A percentile compares a stretch with the other conserved stretches of the same genome.
Conservation (phyloP, 2,888 invertebrate species). For the Aphodius granarius region DNA sequence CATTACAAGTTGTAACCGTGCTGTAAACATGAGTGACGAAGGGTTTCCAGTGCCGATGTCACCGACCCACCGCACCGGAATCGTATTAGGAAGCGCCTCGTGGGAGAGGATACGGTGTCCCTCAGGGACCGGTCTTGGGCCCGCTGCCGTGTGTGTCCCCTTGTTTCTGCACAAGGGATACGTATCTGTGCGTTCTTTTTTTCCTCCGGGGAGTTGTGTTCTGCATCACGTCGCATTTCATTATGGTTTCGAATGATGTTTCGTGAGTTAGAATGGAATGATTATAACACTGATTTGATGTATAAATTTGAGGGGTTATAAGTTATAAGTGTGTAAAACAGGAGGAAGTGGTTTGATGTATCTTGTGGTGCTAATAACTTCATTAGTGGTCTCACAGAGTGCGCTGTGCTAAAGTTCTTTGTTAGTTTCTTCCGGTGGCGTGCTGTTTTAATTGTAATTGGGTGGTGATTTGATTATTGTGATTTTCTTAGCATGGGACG, state of each 20-base stretch:
- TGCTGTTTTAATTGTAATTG: background rate
- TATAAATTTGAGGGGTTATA: too few species aligned
- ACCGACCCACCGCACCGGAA: background rate
- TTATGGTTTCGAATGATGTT: background rate
- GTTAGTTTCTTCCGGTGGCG: background rate
- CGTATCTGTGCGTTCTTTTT: too few species aligned
- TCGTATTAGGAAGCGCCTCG: background rate
- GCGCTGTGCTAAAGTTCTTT: background rate
- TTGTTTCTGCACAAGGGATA: too few species aligned
- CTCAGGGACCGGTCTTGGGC: background rate
- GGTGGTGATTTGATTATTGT: too few species aligned
- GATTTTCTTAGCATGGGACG: too few species aligned
- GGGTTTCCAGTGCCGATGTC: background rate
- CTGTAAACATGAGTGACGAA: background rate
- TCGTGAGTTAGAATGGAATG: too few species aligned
- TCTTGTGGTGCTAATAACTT: background rate
- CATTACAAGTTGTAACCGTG: slow-evolving; percentile 3
- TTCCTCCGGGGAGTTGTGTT: background rate
- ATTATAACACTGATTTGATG: too few species aligned
- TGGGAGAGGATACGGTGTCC: background rate
- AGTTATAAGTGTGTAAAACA: too few species aligned
- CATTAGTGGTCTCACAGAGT: background rate
- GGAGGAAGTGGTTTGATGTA: background rate
- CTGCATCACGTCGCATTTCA: background rate
- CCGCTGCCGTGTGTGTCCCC: background rate